These are phyloP conservation scores for Archilochus colubris DNA, from an alignment of 2,113 vertebrate genomes.

Conservation along the genomic window DNA sequence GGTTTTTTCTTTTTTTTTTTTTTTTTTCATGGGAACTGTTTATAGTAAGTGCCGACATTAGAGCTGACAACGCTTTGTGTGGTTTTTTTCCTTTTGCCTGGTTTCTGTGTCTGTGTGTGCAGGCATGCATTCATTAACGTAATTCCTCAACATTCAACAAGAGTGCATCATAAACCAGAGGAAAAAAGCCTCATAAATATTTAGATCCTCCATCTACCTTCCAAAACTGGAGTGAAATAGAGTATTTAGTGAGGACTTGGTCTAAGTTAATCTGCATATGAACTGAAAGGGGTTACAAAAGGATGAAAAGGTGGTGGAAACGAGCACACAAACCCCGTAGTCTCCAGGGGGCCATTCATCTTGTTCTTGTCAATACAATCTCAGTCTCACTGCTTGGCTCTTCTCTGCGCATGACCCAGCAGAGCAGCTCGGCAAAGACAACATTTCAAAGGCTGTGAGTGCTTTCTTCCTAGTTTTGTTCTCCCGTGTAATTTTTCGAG, in stretches of 20 bases:
- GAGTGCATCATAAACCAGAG: slow-evolving; percentile 73
- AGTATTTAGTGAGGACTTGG: slow-evolving; percentile 69
- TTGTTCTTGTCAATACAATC: slow-evolving; percentile 69
- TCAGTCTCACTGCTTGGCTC: slow-evolving; percentile 46
- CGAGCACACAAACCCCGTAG: slow-evolving; percentile 71
- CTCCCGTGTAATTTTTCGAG: neutral
- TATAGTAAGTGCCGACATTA: slow-evolving; percentile 64
- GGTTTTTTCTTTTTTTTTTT: slow-evolving; percentile 26
- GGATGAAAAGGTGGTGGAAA: slow-evolving; percentile 81
- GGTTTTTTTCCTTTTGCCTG: slow-evolving; percentile 59
- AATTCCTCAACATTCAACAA: slow-evolving; percentile 81
- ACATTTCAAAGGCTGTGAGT: neutral
- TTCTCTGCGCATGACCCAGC: slow-evolving; percentile 70
- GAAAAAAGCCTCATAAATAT: slow-evolving; percentile 81
- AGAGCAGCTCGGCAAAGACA: slow-evolving; percentile 9
- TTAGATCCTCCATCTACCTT: slow-evolving; percentile 74
- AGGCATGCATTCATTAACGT: slow-evolving; percentile 87
- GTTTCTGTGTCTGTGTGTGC: slow-evolving; percentile 82
- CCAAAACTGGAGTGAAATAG: slow-evolving; percentile 63
- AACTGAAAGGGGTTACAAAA: slow-evolving; percentile 76
- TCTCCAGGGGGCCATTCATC: slow-evolving; percentile 79
- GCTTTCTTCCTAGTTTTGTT: slow-evolving; percentile 19
- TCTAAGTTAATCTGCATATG: slow-evolving; percentile 83
- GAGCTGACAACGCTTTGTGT: slow-evolving; percentile 72
- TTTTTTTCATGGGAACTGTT: slow-evolving; percentile 76